phyloP scores from a whole-genome alignment of 2,113 vertebrate species.

The Aptenodytes patagonicus region DNA sequence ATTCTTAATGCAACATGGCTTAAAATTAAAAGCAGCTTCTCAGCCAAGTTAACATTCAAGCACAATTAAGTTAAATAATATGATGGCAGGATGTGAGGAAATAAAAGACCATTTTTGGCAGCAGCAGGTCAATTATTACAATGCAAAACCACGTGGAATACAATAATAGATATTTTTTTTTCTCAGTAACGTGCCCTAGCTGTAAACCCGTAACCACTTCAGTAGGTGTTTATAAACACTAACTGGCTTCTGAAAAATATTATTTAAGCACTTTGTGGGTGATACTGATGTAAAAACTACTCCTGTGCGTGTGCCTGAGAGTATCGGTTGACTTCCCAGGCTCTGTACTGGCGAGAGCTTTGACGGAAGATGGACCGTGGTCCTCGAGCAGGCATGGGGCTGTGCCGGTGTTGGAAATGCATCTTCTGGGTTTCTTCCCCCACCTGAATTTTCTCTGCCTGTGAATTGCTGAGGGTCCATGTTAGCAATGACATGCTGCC shows the following conservation, averaged over 20 bases:
- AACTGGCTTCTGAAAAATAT: not conserved
- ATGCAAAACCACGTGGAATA: not conserved
- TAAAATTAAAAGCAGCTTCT: slow-evolving; percentile 39
- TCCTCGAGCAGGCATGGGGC: not conserved
- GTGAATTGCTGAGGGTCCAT: not conserved
- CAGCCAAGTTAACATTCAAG: not conserved
- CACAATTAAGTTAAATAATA: not conserved
- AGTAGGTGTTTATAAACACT: not conserved
- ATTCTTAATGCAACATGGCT: not conserved
- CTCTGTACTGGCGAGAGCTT: not conserved
- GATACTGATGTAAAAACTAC: not conserved
- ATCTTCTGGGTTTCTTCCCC: not conserved
- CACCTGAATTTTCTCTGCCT: not conserved
- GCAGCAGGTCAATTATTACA: not conserved
- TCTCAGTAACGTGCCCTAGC: not conserved
- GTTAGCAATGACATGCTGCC: not conserved
- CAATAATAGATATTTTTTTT: not conserved
- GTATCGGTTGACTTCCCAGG: not conserved
- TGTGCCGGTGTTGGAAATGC: not conserved
- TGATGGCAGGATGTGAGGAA: not conserved
- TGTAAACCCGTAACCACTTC: not conserved
- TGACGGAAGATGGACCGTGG: fast-evolving
- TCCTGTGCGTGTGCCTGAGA: not conserved
- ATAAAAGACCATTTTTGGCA: not conserved
- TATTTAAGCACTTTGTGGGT: not conserved